A percentile compares a stretch with the other conserved stretches of the same genome.
These are phyloP conservation scores for Aulostomus chinensis DNA, from an alignment of 2,797 vertebrate genomes.

Conservation along the genomic window DNA sequence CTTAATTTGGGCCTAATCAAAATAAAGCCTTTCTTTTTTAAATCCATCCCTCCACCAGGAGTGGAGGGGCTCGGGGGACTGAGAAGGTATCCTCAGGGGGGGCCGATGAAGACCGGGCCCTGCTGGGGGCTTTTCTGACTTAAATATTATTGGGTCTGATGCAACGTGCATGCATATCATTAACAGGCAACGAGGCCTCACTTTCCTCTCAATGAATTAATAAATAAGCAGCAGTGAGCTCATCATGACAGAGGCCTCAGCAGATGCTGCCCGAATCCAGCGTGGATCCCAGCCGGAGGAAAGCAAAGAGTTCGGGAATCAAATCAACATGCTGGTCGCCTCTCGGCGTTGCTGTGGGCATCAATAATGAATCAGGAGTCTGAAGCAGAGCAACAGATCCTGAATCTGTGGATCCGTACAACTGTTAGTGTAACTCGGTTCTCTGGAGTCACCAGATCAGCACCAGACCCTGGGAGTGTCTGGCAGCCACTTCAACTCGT, in stretches of 20 bases:
- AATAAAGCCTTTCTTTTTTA: slow-evolving; percentile 56
- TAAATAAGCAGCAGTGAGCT: slow-evolving; percentile 10
- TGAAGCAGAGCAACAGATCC: slow-evolving; percentile 1
- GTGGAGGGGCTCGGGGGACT: slow-evolving; percentile 15
- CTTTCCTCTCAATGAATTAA: slow-evolving; percentile 12
- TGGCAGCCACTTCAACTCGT: neutral
- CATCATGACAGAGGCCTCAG: neutral
- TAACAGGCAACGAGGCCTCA: neutral
- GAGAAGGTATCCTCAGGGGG: slow-evolving; percentile 15
- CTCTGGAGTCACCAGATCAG: too few species aligned
- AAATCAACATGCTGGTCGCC: slow-evolving; percentile 38
- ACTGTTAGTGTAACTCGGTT: too few species aligned
- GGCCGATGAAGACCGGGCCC: neutral
- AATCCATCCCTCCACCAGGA: slow-evolving; percentile 30
- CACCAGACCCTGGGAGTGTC: too few species aligned
- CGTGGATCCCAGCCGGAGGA: slow-evolving; percentile 20
- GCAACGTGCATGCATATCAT: neutral
- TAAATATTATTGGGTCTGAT: neutral
- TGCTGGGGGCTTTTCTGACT: slow-evolving; percentile 8
- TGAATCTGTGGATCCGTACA: too few species aligned
- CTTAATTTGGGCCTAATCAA: slow-evolving; percentile 72
- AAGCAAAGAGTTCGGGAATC: slow-evolving; percentile 43
- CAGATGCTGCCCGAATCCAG: slow-evolving; percentile 7
- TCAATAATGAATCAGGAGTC: slow-evolving; percentile 50
- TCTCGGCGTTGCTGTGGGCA: slow-evolving; percentile 28